These are phyloP conservation scores for Scatophagus argus DNA, from an alignment of 2,113 vertebrate species.

Conservation along the genomic window DNA sequence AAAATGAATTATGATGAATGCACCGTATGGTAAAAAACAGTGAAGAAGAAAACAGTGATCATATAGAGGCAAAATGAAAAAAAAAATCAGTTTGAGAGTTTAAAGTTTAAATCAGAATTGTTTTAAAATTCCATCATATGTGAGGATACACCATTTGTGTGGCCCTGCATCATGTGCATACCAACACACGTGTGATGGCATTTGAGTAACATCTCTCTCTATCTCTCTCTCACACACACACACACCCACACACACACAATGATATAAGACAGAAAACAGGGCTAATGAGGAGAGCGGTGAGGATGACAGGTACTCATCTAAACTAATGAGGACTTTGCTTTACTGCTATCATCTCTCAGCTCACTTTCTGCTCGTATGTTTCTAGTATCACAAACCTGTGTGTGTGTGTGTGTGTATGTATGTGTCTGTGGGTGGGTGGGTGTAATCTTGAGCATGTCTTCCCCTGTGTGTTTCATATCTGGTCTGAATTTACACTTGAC, in stretches of 20 bases:
- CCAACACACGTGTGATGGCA: not conserved
- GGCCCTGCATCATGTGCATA: constrained; percentile 4
- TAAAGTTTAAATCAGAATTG: too few species aligned
- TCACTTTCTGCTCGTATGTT: constrained; percentile 30
- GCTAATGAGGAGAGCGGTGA: constrained; percentile 62
- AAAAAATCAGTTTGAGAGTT: constrained; percentile 4
- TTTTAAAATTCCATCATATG: not conserved
- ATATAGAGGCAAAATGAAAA: not conserved
- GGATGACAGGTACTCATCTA: constrained; percentile 71
- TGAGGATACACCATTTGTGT: not conserved
- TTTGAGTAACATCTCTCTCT: not conserved
- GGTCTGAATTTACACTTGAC: constrained; percentile 94
- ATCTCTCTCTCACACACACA: not conserved
- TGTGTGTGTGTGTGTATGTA: constrained; percentile 34
- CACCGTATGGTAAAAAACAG: not conserved
- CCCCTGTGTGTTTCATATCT: constrained; percentile 82
- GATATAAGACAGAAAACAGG: constrained; percentile 23
- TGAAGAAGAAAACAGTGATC: not conserved
- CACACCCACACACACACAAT: not conserved
- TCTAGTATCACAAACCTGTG: constrained; percentile 21
- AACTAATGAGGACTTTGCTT: constrained; percentile 75
- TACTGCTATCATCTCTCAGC: constrained; percentile 60
- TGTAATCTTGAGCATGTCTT: constrained; percentile 63
- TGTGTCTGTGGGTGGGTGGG: constrained; percentile 38
- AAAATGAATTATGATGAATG: not conserved